Percentiles rank a stretch among this genome's conserved stretches.
Conservation (phyloP, 1,140 invertebrate genomes). For the Mya arenaria region DNA sequence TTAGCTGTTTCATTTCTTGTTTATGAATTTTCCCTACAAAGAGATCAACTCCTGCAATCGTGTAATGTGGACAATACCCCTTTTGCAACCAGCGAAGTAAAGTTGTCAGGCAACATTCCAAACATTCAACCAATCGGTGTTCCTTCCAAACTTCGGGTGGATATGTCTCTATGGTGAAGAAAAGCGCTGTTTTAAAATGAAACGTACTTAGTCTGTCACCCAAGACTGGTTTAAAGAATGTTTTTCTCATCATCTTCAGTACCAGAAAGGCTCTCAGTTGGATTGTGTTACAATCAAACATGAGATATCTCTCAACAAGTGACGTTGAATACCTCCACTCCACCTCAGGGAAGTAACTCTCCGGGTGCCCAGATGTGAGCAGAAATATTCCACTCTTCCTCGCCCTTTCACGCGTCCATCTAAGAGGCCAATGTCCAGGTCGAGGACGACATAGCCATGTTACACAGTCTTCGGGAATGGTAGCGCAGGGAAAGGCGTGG, state of each 20-base stretch:
- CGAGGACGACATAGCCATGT: not conserved
- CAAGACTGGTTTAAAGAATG: not conserved
- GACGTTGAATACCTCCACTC: conserved; percentile 1
- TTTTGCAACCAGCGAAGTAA: not conserved
- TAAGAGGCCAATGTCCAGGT: not conserved
- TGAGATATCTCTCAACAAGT: not conserved
- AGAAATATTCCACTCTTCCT: too few species aligned
- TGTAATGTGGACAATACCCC: not conserved
- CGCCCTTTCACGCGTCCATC: too few species aligned
- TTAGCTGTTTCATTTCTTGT: too few species aligned
- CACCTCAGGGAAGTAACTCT: not conserved
- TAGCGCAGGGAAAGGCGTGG: not conserved
- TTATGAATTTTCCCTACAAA: not conserved
- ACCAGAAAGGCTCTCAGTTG: not conserved
- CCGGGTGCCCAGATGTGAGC: too few species aligned
- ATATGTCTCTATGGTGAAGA: not conserved
- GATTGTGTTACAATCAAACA: not conserved
- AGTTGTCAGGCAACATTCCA: not conserved
- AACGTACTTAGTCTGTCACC: not conserved
- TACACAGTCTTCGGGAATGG: not conserved
- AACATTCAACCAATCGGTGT: not conserved
- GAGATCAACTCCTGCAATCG: not conserved
- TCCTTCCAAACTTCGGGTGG: not conserved
- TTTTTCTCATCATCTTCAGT: conserved; percentile 5
- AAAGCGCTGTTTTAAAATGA: conserved; percentile 3